Base-by-base conservation (phyloP, 2,797 vertebrate species). In the Emydoidea blandingii region DNA sequence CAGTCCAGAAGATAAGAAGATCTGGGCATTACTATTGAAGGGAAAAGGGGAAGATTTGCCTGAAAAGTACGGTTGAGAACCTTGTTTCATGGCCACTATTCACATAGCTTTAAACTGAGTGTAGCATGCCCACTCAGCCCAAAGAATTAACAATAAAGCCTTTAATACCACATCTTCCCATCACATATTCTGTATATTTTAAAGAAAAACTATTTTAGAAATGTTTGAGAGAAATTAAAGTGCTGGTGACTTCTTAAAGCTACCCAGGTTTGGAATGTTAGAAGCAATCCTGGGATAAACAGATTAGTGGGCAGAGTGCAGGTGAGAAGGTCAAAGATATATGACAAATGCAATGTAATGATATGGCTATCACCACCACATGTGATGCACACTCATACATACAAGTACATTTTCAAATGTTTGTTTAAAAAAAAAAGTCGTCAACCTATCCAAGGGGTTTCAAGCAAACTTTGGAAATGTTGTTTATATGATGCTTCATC, bases 351-450 rank as follows among this genome's bases (percentile, higher is more conserved):
- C 68, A 85, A 4, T 4, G 54, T 93, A 88, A 96, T 96, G 94
- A 92, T 89, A 86, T 88, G 93, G 90, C 57, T 93, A 93, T 97
- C 95, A 96, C 65, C 85, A 89, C 88, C 90, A 92, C 74, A 94
- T 92, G 57, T 88, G 93, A 93, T 87, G 92, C 90, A 65, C 93
- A 86, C 82, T 97, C 95, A 97, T 23, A 31, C 84, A 90, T 52
- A 78, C 68, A 72, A 11, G 4, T 72, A 37, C 53, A 86, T 85
- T 31, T 56, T 49, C 94, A 92, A 50, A 10, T 65, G 81, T 88
- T 8, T 0, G 62, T 65, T 65, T n/a, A 93, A 94, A 90, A 2
- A 91, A 91, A 95, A 41, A 95, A 76, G 86, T 87, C 83, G 88
- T 72, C 86, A 88, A 80, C 85, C 94, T 96, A 95, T 96, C 84